These are phyloP conservation scores for Timema cristinae DNA, from an alignment of 2,888 invertebrate genomes.

Conservation along the genomic window DNA sequence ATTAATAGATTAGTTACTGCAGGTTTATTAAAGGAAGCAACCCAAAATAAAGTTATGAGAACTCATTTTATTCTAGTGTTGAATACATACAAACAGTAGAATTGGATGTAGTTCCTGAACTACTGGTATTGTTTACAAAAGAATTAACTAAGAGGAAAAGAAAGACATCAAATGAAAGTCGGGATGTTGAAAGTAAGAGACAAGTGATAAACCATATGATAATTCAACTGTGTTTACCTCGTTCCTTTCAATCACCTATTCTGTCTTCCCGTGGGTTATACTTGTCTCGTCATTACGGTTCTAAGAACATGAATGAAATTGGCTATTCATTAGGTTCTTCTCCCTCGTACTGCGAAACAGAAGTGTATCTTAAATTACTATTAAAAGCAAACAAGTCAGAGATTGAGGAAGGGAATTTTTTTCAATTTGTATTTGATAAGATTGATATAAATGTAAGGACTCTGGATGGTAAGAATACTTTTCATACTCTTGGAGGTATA, in stretches of 20 bases:
- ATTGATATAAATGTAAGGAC: not conserved
- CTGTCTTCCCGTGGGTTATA: not conserved
- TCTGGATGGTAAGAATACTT: not conserved
- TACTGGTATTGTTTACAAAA: not conserved
- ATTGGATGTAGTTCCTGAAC: not conserved
- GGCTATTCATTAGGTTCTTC: not conserved
- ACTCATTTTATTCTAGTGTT: not conserved
- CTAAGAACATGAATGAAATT: not conserved
- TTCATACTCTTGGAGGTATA: not conserved
- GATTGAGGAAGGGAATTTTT: not conserved
- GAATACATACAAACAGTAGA: not conserved
- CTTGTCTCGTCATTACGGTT: not conserved
- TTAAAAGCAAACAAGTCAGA: not conserved
- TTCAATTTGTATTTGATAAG: not conserved
- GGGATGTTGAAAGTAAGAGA: not conserved
- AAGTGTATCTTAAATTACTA: not conserved
- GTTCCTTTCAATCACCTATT: not conserved
- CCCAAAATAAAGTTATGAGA: not conserved
- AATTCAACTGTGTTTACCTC: not conserved
- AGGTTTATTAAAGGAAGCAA: not conserved
- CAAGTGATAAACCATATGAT: too few species aligned
- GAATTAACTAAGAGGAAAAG: slow-evolving; percentile 4
- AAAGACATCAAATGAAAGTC: not conserved
- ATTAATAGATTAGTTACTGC: not conserved
- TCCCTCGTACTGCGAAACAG: not conserved